Evolutionary conservation across 2,888 invertebrate species (phyloP), one percentile per base, ranked within the genome.

Genomic region (Catocala fraxini): DNA sequence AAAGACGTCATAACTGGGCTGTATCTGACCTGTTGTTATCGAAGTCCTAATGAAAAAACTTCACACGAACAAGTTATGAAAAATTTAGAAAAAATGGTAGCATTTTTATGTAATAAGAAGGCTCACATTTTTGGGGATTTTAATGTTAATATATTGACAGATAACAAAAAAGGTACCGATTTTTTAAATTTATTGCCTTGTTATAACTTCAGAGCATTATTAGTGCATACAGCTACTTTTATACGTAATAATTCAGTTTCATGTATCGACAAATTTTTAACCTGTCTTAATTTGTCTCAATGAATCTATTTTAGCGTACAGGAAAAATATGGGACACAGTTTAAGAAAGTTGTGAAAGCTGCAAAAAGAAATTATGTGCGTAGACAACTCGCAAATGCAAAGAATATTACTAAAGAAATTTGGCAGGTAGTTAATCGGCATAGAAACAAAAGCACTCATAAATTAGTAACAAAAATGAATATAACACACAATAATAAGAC

Each of bases 181-280:
- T 48, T 48, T 4, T 6, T n/a, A 11, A 48, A 33, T 33, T 25
- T 48, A 2, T 33, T 48, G 7, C 25, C 11, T 25, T 48, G 33
- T 48, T 48, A 48, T 48, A 33, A 48, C 10, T 48, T 48, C 25
- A 48, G 48, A 11, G 15, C 25, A 11, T 33, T 48, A 10, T n/a
- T n/a, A n/a, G 33, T 48, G 9, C 25, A 48, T 33, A n/a, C 9
- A 33, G 48, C 15, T 15, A 15, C 15, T 15, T 15, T 15, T 15
- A 15, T 15, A 15, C 15, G 15, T 15, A 15, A 15, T 15, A 15
- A 15, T 15, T 15, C 15, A 15, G 15, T 15, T 15, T 15, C 15
- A 15, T 15, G 15, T 15, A 0, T 0, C 0, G 0, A 15, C 15
- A 15, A 15, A 0, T 1, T 15, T 15, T 15, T 15, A 15, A 15